phyloP scores from a whole-genome alignment of 2,113 vertebrate species.

The Hydrolagus affinis region DNA sequence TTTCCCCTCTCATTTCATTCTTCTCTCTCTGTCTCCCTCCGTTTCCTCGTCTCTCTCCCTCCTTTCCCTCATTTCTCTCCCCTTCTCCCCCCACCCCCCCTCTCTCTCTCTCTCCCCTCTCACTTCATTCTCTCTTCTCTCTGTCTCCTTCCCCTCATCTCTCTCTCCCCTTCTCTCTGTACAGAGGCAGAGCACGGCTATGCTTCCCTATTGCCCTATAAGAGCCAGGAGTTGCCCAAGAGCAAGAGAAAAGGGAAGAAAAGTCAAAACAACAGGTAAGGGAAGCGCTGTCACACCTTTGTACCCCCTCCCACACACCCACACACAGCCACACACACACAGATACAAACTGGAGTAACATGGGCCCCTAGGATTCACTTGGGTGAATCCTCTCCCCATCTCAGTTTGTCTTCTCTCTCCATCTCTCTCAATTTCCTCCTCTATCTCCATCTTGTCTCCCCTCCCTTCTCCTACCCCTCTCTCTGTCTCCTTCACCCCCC shows the following conservation, averaged over 20 bases:
- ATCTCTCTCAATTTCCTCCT: too few relatives aligned
- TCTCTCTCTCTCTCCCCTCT: neutral
- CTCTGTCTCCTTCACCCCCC: too few relatives aligned
- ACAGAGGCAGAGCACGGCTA: constrained; percentile 54
- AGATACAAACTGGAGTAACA: too few relatives aligned
- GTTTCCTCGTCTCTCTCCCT: neutral
- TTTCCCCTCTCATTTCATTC: neutral
- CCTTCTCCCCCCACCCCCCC: neutral
- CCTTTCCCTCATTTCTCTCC: neutral
- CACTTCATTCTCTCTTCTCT: neutral
- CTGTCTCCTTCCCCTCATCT: neutral
- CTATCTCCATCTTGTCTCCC: too few relatives aligned
- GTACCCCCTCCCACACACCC: too few relatives aligned
- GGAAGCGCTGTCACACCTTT: neutral
- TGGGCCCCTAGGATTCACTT: too few relatives aligned
- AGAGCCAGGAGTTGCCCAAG: constrained; percentile 68
- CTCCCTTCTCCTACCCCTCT: too few relatives aligned
- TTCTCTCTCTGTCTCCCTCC: neutral
- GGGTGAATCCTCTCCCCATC: too few relatives aligned
- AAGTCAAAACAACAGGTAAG: constrained; percentile 79
- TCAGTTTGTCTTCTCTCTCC: too few relatives aligned
- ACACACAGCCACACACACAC: too few relatives aligned
- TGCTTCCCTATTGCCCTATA: constrained; percentile 83
- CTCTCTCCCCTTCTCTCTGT: neutral
- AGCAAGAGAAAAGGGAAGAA: constrained; percentile 79